Evolutionary conservation across 2,888 invertebrate genomes (phyloP), one percentile per base, ranked within the genome.

Genomic region (Drepana falcataria): DNA sequence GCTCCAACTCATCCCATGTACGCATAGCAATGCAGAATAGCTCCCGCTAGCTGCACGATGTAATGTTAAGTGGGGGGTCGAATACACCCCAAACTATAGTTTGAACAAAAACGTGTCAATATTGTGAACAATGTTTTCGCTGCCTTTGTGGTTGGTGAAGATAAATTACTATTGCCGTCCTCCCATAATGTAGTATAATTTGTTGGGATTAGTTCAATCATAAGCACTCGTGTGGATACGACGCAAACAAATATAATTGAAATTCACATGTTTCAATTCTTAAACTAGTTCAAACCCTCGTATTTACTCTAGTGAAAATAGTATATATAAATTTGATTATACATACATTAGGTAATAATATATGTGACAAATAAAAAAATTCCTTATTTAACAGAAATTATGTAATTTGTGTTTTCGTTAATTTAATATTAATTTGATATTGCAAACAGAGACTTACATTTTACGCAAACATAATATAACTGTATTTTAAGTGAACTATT

Each of bases 81-180:
- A 59, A 64, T 59, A 64, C 77, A 81, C 83, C 83, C 84, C 71
- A 68, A 65, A 71, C 70, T 63, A 66, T 60, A 58, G 68, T 75
- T 69, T 69, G 73, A 76, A 85, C 81, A 87, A 87, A 88, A 87
- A 88, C 83, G 83, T 84, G 87, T 90, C 88, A 90, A 90, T 90
- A 86, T 86, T 88, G 77, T 85, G 87, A 81, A 90, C 87, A 89
- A 85, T 85, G 79, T 85, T 85, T 79, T 83, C 83, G 82, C 77
- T 77, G 79, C 78, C 72, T 83, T 89, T 91, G 88, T 91, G 89
- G 85, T 70, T 64, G 63, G 79, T 59, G 76, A 82, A 87, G 89
- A 91, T 90, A 85, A 90, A 91, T 90, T 83, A 81, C 82, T 80
- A 65, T 78, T 66, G 77, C 79, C 65, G 69, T 83, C 84, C 77